Percentiles rank a stretch among this genome's conserved stretches.
Evolutionary conservation across 1,140 invertebrate genomes (phyloP).

Genomic region (Drosophila melanogaster): DNA sequence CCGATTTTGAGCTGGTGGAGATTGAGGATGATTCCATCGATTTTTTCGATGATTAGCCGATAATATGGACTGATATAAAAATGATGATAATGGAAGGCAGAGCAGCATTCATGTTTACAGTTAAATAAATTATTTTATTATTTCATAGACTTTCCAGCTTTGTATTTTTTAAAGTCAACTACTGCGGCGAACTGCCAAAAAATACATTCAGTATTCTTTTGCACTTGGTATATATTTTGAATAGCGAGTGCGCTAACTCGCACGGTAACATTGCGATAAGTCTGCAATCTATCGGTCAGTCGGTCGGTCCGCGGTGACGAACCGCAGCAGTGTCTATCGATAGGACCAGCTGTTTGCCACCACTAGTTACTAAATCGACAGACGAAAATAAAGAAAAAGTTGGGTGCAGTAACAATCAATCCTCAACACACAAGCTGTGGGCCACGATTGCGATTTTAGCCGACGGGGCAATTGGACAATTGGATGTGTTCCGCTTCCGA

Average conservation of each 20-base stretch:
- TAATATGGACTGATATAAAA: neutral
- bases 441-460: slow-evolving; percentile 1
- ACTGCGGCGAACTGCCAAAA: neutral
- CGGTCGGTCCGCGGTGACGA: neutral
- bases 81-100: neutral
- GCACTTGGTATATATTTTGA: no score
- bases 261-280: neutral
- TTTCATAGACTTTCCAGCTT: neutral
- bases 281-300: neutral
- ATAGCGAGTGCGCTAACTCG: no score
- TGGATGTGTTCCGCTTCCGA: slow-evolving; percentile 41
- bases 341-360: neutral
- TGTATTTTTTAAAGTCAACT: neutral
- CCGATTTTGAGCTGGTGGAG: slow-evolving; percentile 69
- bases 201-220: neutral
- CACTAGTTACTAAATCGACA: neutral
- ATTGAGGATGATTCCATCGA: slow-evolving; percentile 72
- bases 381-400: slow-evolving; percentile 15
- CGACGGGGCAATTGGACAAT: neutral
- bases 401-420: slow-evolving; percentile 1
- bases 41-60: slow-evolving; percentile 45
- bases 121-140: neutral
- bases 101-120: neutral
- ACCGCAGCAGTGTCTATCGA: neutral
- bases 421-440: neutral